Percentiles rank a stretch among this genome's conserved stretches.
phyloP scores from a whole-genome alignment of 2,888 invertebrate species.

The Agriotes lineatus region DNA sequence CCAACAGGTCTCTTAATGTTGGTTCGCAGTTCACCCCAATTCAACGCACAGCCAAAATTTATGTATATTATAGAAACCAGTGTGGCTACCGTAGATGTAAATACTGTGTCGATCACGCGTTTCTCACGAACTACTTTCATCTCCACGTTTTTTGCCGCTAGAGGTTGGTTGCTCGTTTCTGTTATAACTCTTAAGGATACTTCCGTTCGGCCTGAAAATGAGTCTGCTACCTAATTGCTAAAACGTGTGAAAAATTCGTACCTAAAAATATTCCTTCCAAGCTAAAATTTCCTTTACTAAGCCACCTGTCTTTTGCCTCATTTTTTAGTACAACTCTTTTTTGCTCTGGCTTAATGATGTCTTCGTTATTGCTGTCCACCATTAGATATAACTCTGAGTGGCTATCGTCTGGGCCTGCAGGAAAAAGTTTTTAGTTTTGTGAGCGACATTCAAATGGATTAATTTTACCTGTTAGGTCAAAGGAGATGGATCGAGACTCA shows the following conservation, averaged over 20 bases:
- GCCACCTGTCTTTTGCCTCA: slow-evolving; percentile 16
- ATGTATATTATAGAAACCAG: slow-evolving; percentile 86
- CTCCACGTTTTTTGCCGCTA: slow-evolving; percentile 43
- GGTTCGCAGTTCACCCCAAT: slow-evolving; percentile 76
- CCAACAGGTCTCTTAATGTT: slow-evolving; percentile 81
- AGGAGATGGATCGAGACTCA: slow-evolving; percentile 52
- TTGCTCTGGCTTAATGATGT: slow-evolving; percentile 40
- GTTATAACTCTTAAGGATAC: slow-evolving; percentile 50
- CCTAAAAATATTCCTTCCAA: slow-evolving; percentile 62
- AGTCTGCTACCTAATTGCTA: too few relatives aligned
- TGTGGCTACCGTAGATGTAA: slow-evolving; percentile 80
- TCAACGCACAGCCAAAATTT: slow-evolving; percentile 91
- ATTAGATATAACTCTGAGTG: slow-evolving; percentile 35
- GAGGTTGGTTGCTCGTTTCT: background rate
- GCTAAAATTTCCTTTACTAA: slow-evolving; percentile 55
- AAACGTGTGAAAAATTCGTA: too few relatives aligned
- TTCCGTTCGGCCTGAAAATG: slow-evolving; percentile 54
- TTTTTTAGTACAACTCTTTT: slow-evolving; percentile 41
- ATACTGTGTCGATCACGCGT: slow-evolving; percentile 78
- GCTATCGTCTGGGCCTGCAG: slow-evolving; percentile 28
- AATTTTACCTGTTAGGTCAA: slow-evolving; percentile 50
- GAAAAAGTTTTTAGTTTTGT: background rate
- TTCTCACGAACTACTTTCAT: slow-evolving; percentile 62
- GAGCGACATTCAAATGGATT: background rate
- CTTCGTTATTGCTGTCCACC: slow-evolving; percentile 41